Conservation (phyloP, 2,888 invertebrate genomes). For the Osedax fenrisi region DNA sequence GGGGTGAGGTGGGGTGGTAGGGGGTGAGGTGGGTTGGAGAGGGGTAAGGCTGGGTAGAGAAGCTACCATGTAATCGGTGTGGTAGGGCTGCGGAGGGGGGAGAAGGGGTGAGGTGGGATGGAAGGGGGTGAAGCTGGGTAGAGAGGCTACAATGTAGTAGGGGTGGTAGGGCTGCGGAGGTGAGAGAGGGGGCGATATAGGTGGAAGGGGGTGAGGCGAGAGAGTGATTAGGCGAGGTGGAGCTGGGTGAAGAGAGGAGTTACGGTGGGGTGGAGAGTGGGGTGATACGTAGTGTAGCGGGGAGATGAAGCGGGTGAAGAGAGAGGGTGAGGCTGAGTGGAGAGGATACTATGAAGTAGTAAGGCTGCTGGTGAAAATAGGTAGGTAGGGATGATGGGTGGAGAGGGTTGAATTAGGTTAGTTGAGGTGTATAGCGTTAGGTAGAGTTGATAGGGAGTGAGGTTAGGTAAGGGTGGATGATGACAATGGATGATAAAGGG, state of each 20-base stretch:
- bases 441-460: too few relatives aligned
- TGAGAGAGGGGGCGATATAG: not conserved
- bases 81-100: not conserved
- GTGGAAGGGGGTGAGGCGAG: not conserved
- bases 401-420: not conserved
- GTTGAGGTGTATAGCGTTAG: not conserved
- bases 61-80: not conserved
- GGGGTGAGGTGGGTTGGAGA: not conserved
- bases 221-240: not conserved
- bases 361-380: not conserved
- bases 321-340: not conserved
- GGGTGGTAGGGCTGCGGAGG: not conserved
- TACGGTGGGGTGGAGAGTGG: too few relatives aligned
- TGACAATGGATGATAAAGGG: slow-evolving; percentile 46
- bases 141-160: too few relatives aligned
- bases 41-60: not conserved
- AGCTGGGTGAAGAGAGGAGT: not conserved
- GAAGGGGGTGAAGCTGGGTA: not conserved
- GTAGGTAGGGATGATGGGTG: not conserved
- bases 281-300: not conserved
- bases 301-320: not conserved
- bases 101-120: not conserved
- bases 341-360: too few relatives aligned
- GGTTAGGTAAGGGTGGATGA: slow-evolving; percentile 81
- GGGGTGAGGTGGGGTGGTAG: not conserved